Evolutionary conservation across 2,888 invertebrate genomes (phyloP), one percentile per base, ranked within the genome.

Genomic region (Chrysolina oricalcia): DNA sequence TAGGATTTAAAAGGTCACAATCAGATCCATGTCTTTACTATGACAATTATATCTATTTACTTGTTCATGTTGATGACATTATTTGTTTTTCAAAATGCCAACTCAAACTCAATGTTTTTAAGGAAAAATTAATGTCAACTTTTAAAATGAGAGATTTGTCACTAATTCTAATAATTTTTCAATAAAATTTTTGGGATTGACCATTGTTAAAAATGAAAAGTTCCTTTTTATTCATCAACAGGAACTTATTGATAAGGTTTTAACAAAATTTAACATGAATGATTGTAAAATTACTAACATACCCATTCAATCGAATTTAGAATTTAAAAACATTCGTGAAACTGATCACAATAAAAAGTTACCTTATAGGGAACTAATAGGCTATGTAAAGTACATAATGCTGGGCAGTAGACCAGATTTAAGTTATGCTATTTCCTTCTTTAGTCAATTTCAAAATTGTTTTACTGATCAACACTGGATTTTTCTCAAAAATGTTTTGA

Each of bases 321-420:
- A 62, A 48, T 68, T 73, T 17, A 13, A 59, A n/a, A 53, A 8
- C 17, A 27, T 11, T 27, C 19, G 46, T 48, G 43, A 48, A 19
- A 69, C 2, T 10, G 46, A 41, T 62, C 17, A 40, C 35, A 56
- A 21, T 53, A 35, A 40, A 13, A 69, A 69, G 5, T 50, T 50
- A 35, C 68, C 68, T 53, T 21, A 76, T 66, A 70, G 64, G 21
- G 75, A 80, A 69, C 41, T 79, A 15, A 56, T 79, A 48, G 78
- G 78, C 9, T 68, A 68, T 50, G 17, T 80, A 50, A 80, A 80
- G 81, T 80, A 81, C 48, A 62, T 80, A 11, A 80, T 80, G 80
- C 17, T 72, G 4, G 35, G n/a, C 17, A 65, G 72, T 53, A 79
- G 79, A 64, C 79, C 78, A 19, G 79, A 81, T 73, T 43, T 79